These are phyloP conservation scores for Platalea minor DNA, from an alignment of 2,797 vertebrate species.

Conservation along the genomic window DNA sequence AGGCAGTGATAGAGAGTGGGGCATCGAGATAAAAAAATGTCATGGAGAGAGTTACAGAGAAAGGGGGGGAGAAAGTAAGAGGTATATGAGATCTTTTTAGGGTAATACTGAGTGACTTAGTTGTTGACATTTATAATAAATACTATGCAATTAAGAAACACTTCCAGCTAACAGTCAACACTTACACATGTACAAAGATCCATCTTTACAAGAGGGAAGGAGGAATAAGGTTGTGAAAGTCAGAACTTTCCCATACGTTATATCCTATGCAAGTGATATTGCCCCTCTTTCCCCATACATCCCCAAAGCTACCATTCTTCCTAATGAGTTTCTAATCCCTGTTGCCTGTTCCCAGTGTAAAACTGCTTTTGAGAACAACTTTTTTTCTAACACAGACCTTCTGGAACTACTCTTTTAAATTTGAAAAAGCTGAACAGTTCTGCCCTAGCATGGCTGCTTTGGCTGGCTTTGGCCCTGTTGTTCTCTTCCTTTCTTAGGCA, in stretches of 20 bases:
- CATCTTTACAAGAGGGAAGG: not conserved
- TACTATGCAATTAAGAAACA: not conserved
- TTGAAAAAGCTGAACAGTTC: not conserved
- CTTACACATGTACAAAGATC: not conserved
- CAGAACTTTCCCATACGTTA: not conserved
- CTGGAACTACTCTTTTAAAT: not conserved
- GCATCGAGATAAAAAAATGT: not conserved
- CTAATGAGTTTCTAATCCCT: not conserved
- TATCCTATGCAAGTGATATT: not conserved
- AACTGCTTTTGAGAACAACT: not conserved
- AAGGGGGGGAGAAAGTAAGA: not conserved
- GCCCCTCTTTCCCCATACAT: not conserved
- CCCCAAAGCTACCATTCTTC: not conserved
- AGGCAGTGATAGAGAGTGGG: not conserved
- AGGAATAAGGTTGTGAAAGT: not conserved
- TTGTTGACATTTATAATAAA: not conserved
- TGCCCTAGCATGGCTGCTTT: not conserved
- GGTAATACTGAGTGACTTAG: not conserved
- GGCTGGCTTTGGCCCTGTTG: not conserved
- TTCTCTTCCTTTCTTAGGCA: not conserved
- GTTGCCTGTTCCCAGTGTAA: not conserved
- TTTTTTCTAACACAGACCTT: not conserved
- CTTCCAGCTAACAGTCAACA: not conserved
- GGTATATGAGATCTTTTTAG: not conserved
- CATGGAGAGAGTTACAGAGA: not conserved